A percentile compares a stretch with the other conserved stretches of the same genome.
phyloP scores from a whole-genome alignment of 2,888 invertebrate genomes.

The Pollenia angustigena region DNA sequence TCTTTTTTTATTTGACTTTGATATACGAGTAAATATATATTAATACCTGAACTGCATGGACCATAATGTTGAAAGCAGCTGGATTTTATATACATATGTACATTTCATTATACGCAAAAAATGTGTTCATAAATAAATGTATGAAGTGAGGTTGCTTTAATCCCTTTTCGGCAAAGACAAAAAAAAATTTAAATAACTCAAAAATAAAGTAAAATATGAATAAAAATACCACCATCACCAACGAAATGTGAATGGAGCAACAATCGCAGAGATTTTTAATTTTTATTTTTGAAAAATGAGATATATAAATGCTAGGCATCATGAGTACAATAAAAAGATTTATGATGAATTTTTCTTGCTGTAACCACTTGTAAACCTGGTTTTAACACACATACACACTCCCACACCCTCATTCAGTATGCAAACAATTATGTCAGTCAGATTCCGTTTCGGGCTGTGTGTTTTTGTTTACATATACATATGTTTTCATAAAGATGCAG shows the following conservation, averaged over 20 bases:
- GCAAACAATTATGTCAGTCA: conserved; percentile 1
- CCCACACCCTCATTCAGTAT: neutral
- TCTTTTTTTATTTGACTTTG: neutral
- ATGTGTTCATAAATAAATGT: neutral
- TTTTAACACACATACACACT: conserved; percentile 11
- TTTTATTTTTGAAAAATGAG: neutral
- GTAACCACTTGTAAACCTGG: conserved; percentile 40
- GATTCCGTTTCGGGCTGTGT: neutral
- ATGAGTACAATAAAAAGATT: conserved; percentile 41
- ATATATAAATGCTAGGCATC: conserved; percentile 14
- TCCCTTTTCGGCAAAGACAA: neutral
- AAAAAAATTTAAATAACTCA: neutral
- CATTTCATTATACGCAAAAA: neutral
- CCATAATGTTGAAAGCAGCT: neutral
- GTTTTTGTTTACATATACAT: no score
- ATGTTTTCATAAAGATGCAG: no score
- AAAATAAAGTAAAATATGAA: neutral
- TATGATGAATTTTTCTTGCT: conserved; percentile 46
- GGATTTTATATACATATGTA: conserved; percentile 1
- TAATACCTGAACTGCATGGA: neutral
- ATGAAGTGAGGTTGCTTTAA: neutral
- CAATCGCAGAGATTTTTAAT: neutral
- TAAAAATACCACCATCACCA: neutral
- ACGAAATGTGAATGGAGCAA: neutral
- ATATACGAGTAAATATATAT: neutral